phyloP scores from a whole-genome alignment of 2,797 vertebrate species.

The Hyperoplus immaculatus region DNA sequence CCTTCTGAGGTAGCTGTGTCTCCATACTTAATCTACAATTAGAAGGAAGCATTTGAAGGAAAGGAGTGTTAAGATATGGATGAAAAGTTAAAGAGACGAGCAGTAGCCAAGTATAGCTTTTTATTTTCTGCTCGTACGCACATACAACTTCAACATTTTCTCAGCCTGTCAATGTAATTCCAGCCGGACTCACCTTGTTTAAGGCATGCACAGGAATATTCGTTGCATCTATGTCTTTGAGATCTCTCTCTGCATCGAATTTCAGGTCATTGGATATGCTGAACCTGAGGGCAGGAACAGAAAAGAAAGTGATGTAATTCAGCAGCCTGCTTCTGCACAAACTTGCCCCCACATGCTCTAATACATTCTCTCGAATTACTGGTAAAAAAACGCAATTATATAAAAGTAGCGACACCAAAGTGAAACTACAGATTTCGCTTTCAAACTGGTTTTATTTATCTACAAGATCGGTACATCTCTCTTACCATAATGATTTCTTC shows the following conservation, averaged over 20 bases:
- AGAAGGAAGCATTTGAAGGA: constrained; percentile 16
- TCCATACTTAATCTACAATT: constrained; percentile 94
- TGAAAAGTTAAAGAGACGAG: neutral
- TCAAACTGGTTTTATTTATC: neutral
- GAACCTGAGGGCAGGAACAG: constrained; percentile 88
- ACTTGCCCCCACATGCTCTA: constrained; percentile 25
- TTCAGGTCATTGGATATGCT: constrained; percentile 99
- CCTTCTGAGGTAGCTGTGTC: constrained; percentile 99
- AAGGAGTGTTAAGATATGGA: neutral
- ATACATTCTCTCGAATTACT: neutral
- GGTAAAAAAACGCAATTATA: constrained; percentile 20
- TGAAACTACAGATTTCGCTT: neutral
- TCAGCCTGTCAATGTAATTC: neutral
- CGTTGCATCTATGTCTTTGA: constrained; percentile 94
- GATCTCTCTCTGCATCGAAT: constrained; percentile 97
- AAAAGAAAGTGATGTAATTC: constrained; percentile 46
- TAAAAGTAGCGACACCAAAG: constrained; percentile 24
- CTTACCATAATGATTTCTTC: constrained; percentile 97
- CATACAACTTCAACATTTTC: neutral
- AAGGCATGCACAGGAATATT: constrained; percentile 95
- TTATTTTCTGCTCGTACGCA: constrained; percentile 4
- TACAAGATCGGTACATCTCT: neutral
- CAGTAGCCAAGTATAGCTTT: neutral
- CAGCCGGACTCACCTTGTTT: constrained; percentile 90
- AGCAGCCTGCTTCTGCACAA: constrained; percentile 7